Conservation (phyloP, 2,113 vertebrate genomes). For the Brachionichthys hirsutus region DNA sequence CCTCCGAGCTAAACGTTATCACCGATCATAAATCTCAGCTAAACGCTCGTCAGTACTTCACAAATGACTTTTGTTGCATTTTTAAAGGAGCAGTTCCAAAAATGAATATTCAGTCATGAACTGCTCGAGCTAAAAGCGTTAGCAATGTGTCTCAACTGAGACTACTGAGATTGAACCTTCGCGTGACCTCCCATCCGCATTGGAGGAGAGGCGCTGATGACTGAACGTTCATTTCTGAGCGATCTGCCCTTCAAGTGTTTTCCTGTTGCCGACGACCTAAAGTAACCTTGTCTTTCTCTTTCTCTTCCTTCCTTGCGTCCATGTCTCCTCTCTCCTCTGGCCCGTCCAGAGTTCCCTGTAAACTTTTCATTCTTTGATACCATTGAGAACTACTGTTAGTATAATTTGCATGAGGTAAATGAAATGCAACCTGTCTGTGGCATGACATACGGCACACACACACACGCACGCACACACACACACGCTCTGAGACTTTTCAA, state of each 20-base stretch:
- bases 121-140: too few relatives aligned
- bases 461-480: not conserved
- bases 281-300: constrained; percentile 53
- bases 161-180: too few relatives aligned
- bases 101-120: too few relatives aligned
- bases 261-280: constrained; percentile 62
- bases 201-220: too few relatives aligned
- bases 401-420: constrained; percentile 74
- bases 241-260: not conserved
- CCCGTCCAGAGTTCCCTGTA: constrained; percentile 81
- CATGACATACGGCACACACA: constrained; percentile 29
- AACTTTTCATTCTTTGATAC: constrained; percentile 88
- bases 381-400: constrained; percentile 89
- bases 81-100: too few relatives aligned
- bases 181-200: too few relatives aligned
- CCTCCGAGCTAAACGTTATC: not conserved
- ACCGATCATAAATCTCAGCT: constrained; percentile 1
- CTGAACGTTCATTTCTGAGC: not conserved
- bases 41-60: not conserved
- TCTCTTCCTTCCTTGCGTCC: constrained; percentile 45
- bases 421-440: constrained; percentile 14
- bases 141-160: too few relatives aligned
- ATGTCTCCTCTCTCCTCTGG: constrained; percentile 46
- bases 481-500: too few relatives aligned
- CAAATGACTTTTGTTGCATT: too few relatives aligned